Evolutionary conservation across 2,797 vertebrate genomes (phyloP), one percentile per base, ranked within the genome.

Genomic region (Pseudochaenichthys georgianus): DNA sequence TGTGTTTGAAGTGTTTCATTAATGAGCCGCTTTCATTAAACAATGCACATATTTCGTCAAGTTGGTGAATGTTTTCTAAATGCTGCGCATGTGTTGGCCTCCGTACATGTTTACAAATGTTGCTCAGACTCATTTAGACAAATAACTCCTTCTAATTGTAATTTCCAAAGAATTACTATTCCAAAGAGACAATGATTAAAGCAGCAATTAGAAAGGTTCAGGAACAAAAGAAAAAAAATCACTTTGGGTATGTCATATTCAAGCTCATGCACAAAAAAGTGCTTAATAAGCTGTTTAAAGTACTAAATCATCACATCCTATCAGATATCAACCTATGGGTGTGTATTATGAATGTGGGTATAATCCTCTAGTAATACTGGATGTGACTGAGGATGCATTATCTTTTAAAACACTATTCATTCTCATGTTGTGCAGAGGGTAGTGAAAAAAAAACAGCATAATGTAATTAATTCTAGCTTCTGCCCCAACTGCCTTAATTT

Each of bases 401-500:
- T 82, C n/a, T 64, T 66, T 81, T 47, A 51, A 76, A 63, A 76
- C 31, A 65, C 41, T 50, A 72, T 48, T 46, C 0, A 43, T 53
- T 66, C 13, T 67, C 52, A 58, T 73, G 54, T 64, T 50, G 11
- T 28, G 68, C 54, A 64, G 59, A n/a, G 19, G 52, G 13, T 6
- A 38, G 34, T 38, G 46, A 64, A 64, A 64, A 73, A 73, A 61
- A 61, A 38, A 55, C 48, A 79, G 13, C 21, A 55, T 55, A 58
- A 70, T 78, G 64, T 78, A 81, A 90, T 90, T 87, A 74, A 88
- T 89, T 88, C 82, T 51, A 77, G 75, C 78, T 45, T 84, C 75
- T 64, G 64, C 51, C 73, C 87, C n/a, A n/a, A n/a, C 64, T 87
- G 86, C 82, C 54, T 87, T 91, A 70, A 90, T 91, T 91, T 85